Percentiles rank a stretch among this genome's conserved stretches.
Conservation (phyloP, 2,113 vertebrate species). For the Mesembrinibis cayennensis region DNA sequence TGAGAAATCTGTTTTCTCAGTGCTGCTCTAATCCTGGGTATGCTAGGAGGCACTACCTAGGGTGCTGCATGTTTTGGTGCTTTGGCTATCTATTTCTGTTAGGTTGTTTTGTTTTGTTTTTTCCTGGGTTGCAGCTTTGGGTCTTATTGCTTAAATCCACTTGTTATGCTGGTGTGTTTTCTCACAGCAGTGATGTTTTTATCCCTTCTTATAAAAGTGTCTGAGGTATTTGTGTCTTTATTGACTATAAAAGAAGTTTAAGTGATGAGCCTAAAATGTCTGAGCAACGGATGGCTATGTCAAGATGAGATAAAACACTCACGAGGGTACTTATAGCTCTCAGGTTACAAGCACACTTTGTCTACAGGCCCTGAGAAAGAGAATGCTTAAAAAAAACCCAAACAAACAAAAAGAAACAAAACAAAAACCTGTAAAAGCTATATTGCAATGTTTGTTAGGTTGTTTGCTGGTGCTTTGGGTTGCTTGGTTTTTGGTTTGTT, state of each 20-base stretch:
- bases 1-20: accelerated
- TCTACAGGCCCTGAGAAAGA: background rate
- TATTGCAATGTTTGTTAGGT: too few species aligned
- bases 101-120: background rate
- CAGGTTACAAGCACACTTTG: background rate
- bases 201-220: background rate
- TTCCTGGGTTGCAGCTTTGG: background rate
- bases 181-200: background rate
- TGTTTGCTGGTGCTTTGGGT: too few species aligned
- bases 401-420: too few species aligned
- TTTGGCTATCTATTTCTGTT: background rate
- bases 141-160: background rate
- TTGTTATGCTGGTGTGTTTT: background rate
- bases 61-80: background rate
- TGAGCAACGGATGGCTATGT: background rate
- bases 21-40: background rate
- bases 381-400: accelerated
- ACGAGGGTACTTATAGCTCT: background rate
- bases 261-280: background rate
- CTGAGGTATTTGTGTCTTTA: background rate
- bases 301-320: background rate
- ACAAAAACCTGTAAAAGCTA: too few species aligned
- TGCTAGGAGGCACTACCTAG: accelerated
- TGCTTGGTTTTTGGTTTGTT: too few species aligned
- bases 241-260: background rate